These are phyloP conservation scores for Daktulosphaira vitifoliae DNA, from an alignment of 1,140 invertebrate species.

Conservation along the genomic window DNA sequence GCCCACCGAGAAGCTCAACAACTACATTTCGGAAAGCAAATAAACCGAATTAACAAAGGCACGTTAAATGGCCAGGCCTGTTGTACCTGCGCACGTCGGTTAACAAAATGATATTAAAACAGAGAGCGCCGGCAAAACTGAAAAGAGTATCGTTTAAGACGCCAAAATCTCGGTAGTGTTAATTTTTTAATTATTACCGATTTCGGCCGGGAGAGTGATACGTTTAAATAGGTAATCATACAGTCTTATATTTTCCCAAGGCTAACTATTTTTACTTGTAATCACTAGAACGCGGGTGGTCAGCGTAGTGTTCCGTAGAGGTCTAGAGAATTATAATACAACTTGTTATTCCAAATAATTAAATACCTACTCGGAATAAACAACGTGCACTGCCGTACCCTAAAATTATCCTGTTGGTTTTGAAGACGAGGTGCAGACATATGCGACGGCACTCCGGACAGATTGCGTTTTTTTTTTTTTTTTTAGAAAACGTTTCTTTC, in stretches of 20 bases:
- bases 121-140: not conserved
- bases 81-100: not conserved
- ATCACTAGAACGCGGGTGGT: conserved; percentile 26
- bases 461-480: no score
- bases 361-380: not conserved
- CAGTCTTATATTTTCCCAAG: not conserved
- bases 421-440: no score
- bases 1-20: conserved; percentile 23
- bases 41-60: not conserved
- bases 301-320: not conserved
- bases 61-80: no score
- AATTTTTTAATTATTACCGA: no score
- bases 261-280: not conserved
- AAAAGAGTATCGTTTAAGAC: no score
- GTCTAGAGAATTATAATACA: not conserved
- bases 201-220: no score
- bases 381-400: not conserved
- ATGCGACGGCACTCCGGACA: no score
- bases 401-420: conserved; percentile 12
- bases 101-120: not conserved
- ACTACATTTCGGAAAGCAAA: conserved; percentile 7
- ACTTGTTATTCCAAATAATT: conserved; percentile 26
- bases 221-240: no score
- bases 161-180: no score
- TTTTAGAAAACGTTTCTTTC: no score